Base-by-base conservation (phyloP, 2,797 vertebrate species). In the Polyboroides typus region DNA sequence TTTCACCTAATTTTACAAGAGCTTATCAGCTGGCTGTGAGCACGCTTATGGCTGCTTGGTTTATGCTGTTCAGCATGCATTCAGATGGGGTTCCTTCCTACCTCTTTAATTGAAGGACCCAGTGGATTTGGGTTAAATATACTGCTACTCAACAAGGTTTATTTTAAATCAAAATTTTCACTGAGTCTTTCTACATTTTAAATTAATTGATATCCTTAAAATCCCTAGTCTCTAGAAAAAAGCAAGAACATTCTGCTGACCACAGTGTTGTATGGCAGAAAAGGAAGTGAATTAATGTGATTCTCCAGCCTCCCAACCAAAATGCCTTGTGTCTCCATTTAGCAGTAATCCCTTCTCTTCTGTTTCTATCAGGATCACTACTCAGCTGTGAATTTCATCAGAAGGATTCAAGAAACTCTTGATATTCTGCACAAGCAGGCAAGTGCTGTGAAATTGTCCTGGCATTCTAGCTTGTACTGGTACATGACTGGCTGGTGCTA, bases 391-490 rank as follows among this genome's bases (percentile, higher is more conserved):
- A 99, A 99, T 89, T 98, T 99, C 89, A 85, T 87, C 20, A 56
- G 17, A 45, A 98, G 96, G 86, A 98, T 99, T 94, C 98, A 98
- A 52, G 96, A 98, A 87, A 98, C 99, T 82, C 98, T 99, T 97
- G 99, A 99, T 93, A 96, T 99, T 70, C 98, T 99, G 58, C 99
- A 99, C 15, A 59, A 74, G 48, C 98, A 99, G 98, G 99, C 99
- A 88, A 89, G 98, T 97, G 83, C 34, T 86, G 9, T 89, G 70
- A 66, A 84, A 70, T 36, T 81, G 40, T 47, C 52, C 26, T 34
- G 21, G 17, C n/a, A 33, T 78, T 94, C 40, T 82, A 59, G 47
- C 78, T 62, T 13, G 3, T 74, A 42, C 17, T 42, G 29, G 58
- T 58, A 56, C 17, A 9, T 27, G 18, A 22, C 42, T 83, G 59